These are phyloP conservation scores for Lasioglossum calceatum DNA, from an alignment of 2,888 invertebrate genomes.

Conservation along the genomic window DNA sequence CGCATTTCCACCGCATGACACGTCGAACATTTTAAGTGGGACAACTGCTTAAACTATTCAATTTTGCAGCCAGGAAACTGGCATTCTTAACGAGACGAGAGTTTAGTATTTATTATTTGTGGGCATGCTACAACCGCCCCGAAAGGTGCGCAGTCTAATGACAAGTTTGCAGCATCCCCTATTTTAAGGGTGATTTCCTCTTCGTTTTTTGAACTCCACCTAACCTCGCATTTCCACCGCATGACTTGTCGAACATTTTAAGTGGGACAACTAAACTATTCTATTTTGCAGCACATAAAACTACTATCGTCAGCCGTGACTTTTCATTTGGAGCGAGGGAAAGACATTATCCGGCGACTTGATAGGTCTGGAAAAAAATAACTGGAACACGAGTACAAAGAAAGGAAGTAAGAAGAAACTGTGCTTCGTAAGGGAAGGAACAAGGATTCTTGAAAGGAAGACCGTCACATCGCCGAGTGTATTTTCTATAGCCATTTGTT, in stretches of 20 bases:
- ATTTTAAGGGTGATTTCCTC: not conserved
- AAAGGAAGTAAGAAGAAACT: not conserved
- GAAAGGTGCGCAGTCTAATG: not conserved
- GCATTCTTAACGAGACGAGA: not conserved
- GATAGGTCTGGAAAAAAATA: not conserved
- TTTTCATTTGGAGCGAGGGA: not conserved
- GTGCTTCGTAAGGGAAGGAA: not conserved
- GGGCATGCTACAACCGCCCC: not conserved
- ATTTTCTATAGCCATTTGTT: not conserved
- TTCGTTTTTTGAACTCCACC: not conserved
- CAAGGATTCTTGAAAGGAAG: not conserved
- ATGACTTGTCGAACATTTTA: not conserved
- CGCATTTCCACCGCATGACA: not conserved
- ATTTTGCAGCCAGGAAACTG: not conserved
- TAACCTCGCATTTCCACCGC: not conserved
- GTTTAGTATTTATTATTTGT: not conserved
- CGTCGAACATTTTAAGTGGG: not conserved
- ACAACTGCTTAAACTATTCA: not conserved
- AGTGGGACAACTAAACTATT: not conserved
- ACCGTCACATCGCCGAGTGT: slow-evolving; percentile 4
- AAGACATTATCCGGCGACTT: not conserved
- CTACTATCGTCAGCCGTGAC: not conserved
- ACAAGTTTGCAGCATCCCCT: not conserved
- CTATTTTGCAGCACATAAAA: not conserved
- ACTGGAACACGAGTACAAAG: not conserved